Conservation (phyloP, 1,140 invertebrate genomes). For the Neoseiulus cucumeris region DNA sequence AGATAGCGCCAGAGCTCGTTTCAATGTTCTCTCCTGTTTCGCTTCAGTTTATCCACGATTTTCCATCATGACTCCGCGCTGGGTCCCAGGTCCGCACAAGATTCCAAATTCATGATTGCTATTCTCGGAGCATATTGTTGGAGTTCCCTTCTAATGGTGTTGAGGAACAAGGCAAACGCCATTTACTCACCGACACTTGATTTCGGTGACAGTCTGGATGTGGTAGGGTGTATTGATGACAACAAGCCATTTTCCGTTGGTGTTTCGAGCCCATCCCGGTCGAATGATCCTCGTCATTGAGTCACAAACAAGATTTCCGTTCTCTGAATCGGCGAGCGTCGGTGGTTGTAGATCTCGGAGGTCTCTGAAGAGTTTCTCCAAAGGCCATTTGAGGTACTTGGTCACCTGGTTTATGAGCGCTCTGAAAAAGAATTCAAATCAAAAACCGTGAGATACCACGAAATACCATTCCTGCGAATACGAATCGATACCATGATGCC, state of each 20-base stretch:
- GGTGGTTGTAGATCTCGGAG: conserved; percentile 19
- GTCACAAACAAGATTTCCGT: conserved; percentile 21
- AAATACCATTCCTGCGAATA: too few relatives aligned
- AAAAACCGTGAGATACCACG: neutral
- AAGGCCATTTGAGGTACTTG: conserved; percentile 22
- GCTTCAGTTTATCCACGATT: too few relatives aligned
- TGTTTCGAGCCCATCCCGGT: conserved; percentile 22
- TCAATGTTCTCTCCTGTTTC: too few relatives aligned
- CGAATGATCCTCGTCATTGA: conserved; percentile 21
- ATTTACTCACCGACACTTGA: conserved; percentile 19
- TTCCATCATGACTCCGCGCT: too few relatives aligned
- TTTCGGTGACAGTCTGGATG: conserved; percentile 22
- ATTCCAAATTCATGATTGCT: too few relatives aligned
- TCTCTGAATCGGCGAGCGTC: conserved; percentile 19
- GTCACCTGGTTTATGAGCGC: conserved; percentile 16
- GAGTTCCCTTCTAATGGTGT: too few relatives aligned
- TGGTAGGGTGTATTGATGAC: conserved; percentile 22
- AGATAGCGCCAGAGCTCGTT: too few relatives aligned
- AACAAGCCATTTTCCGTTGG: conserved; percentile 21
- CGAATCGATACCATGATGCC: too few relatives aligned
- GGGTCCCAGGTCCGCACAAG: too few relatives aligned
- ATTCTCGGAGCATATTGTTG: too few relatives aligned
- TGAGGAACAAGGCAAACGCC: too few relatives aligned
- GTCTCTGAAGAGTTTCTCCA: conserved; percentile 21
- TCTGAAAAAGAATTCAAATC: conserved; percentile 11